phyloP scores from a whole-genome alignment of 2,888 invertebrate genomes.

The Pelosia muscerda region DNA sequence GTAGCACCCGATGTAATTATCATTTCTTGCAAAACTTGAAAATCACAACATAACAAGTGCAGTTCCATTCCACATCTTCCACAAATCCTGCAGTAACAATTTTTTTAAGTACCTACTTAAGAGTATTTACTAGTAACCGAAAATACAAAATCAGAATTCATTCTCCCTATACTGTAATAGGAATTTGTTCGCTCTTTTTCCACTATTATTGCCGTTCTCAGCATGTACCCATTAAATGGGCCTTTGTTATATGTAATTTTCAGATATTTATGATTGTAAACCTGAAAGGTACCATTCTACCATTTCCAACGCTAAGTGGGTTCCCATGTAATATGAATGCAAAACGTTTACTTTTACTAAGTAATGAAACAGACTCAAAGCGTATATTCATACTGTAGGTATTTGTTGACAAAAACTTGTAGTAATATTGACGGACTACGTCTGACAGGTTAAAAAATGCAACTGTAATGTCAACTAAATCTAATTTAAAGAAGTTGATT shows the following conservation, averaged over 20 bases:
- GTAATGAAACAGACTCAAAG: slow-evolving; percentile 25
- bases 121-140: too few relatives aligned
- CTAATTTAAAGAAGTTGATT: not conserved
- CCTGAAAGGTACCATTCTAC: slow-evolving; percentile 10
- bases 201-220: not conserved
- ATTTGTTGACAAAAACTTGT: not conserved
- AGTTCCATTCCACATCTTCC: not conserved
- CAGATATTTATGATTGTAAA: slow-evolving; percentile 4
- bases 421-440: not conserved
- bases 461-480: not conserved
- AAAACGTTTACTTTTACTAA: slow-evolving; percentile 48
- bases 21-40: too few relatives aligned
- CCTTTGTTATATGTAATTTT: not conserved
- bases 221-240: not conserved
- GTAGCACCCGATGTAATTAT: too few relatives aligned
- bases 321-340: slow-evolving; percentile 37
- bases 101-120: too few relatives aligned
- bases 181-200: not conserved
- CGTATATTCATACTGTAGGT: not conserved
- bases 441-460: not conserved
- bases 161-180: not conserved
- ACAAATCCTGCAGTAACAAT: too few relatives aligned
- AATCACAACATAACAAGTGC: not conserved
- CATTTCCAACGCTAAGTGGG: slow-evolving; percentile 47
- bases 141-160: not conserved